A percentile compares a stretch with the other conserved stretches of the same genome.
Conservation (phyloP, 2,888 invertebrate species). For the Stenotaenia linearis region DNA sequence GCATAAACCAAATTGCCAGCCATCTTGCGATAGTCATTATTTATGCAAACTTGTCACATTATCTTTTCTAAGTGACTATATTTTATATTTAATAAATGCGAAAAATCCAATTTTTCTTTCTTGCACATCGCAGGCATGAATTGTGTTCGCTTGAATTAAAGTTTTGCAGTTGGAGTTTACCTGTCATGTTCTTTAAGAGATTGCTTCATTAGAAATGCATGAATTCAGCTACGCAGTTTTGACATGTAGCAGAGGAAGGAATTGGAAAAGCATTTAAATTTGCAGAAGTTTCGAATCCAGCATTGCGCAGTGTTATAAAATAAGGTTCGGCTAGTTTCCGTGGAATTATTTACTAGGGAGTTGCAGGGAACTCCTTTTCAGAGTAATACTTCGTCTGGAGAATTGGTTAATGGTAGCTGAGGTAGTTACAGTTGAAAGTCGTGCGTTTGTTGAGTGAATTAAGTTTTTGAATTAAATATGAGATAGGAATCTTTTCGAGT, state of each 20-base stretch:
- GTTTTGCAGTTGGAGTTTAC: not conserved
- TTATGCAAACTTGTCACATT: not conserved
- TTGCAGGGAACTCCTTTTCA: too few species aligned
- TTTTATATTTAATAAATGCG: not conserved
- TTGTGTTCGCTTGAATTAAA: not conserved
- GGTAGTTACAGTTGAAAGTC: too few species aligned
- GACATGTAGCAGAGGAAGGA: not conserved
- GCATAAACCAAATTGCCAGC: not conserved
- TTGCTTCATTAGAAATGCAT: slow-evolving; percentile 19
- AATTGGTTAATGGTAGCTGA: too few species aligned
- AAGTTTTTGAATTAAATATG: too few species aligned
- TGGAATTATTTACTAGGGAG: not conserved
- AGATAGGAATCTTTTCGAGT: too few species aligned
- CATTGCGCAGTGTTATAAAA: not conserved
- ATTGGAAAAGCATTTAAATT: not conserved
- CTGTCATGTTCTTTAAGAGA: not conserved
- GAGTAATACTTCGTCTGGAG: too few species aligned
- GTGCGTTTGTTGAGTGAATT: too few species aligned
- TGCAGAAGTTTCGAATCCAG: not conserved
- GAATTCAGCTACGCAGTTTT: not conserved
- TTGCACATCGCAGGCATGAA: not conserved
- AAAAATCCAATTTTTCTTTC: not conserved
- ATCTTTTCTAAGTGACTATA: not conserved
- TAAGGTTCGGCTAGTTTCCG: not conserved
- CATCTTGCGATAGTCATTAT: not conserved